phyloP scores from a whole-genome alignment of 2,797 vertebrate genomes.

The Gambusia yucatana region DNA sequence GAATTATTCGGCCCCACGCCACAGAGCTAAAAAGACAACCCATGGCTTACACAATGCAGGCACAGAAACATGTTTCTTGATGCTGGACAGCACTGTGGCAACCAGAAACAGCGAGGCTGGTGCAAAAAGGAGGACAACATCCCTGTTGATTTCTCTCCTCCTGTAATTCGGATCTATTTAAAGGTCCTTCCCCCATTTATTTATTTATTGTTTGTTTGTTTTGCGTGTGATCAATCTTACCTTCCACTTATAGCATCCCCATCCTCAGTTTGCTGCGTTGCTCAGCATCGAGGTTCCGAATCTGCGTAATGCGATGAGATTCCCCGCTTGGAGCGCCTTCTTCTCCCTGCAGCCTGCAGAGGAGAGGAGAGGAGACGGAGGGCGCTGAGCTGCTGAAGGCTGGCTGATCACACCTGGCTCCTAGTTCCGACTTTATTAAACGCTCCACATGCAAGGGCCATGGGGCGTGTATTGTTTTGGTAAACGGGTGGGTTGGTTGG shows the following conservation, averaged over 20 bases:
- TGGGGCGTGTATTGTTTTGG: conserved; percentile 64
- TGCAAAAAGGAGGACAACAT: background rate
- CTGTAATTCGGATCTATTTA: background rate
- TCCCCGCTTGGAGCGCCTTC: conserved; percentile 34
- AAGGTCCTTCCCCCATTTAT: background rate
- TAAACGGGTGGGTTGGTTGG: conserved; percentile 38
- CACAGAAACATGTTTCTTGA: background rate
- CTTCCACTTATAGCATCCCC: conserved; percentile 54
- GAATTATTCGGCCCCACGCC: background rate
- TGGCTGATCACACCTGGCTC: background rate
- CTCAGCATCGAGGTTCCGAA: conserved; percentile 30
- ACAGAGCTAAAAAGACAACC: background rate
- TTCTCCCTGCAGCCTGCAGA: conserved; percentile 31
- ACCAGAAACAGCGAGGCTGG: conserved; percentile 10
- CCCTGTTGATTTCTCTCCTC: background rate
- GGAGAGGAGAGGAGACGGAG: background rate
- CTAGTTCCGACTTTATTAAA: conserved; percentile 5
- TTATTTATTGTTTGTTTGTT: background rate
- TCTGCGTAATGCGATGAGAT: conserved; percentile 45
- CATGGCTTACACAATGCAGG: background rate
- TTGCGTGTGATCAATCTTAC: conserved; percentile 37
- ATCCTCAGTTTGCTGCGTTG: conserved; percentile 28
- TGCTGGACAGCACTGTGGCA: conserved; percentile 2
- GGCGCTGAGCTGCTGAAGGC: background rate
- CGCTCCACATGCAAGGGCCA: conserved; percentile 39